Conservation (phyloP, 2,888 invertebrate species). For the Esperia sulphurella region DNA sequence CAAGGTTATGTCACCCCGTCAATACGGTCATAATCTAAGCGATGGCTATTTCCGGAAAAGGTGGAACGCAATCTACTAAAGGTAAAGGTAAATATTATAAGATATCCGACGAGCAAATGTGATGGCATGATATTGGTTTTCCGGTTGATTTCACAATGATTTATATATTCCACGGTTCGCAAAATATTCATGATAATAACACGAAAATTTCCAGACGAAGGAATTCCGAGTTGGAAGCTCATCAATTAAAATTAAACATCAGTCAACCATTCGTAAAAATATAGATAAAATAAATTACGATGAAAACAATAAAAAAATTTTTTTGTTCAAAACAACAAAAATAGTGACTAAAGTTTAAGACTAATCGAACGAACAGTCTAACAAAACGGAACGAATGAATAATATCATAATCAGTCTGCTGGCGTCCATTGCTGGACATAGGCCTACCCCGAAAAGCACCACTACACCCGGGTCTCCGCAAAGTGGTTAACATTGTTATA, state of each 20-base stretch:
- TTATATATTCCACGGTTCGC: slow-evolving; percentile 1
- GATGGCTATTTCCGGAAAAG: slow-evolving; percentile 4
- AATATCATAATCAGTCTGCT: no score
- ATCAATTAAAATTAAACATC: neutral
- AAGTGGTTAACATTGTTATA: no score
- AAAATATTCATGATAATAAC: neutral
- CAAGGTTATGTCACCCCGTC: neutral
- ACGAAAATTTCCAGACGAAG: neutral
- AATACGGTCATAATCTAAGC: neutral
- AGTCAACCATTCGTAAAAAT: no score
- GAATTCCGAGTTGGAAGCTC: neutral
- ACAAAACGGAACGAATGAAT: no score
- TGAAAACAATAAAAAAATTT: no score
- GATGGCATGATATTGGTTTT: slow-evolving; percentile 6
- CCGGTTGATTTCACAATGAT: neutral
- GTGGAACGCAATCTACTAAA: neutral
- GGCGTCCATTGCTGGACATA: no score
- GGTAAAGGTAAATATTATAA: slow-evolving; percentile 4
- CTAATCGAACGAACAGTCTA: no score
- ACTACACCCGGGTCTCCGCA: no score
- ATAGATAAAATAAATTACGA: no score
- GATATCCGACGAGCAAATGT: neutral
- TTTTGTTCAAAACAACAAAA: no score
- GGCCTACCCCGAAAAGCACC: no score
- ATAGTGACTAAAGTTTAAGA: no score